Conservation (phyloP, 1,140 invertebrate genomes). For the Bombus ignitus region DNA sequence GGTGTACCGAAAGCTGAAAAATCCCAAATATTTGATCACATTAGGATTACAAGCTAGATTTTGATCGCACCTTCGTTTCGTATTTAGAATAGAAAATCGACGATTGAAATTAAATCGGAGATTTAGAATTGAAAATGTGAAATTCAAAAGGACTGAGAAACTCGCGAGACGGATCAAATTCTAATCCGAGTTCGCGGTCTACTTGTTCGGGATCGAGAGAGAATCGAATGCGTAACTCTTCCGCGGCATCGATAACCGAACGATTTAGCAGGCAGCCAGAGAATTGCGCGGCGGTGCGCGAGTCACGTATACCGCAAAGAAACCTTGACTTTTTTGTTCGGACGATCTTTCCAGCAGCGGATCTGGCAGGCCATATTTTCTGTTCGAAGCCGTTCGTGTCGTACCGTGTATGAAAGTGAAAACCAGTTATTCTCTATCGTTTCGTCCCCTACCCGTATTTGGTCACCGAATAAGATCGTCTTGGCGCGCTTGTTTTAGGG, state of each 20-base stretch:
- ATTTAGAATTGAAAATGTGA: neutral
- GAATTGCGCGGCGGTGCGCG: slow-evolving; percentile 10
- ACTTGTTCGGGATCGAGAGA: neutral
- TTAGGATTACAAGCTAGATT: neutral
- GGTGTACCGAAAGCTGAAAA: neutral
- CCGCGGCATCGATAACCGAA: slow-evolving; percentile 14
- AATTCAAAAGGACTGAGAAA: neutral
- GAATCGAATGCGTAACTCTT: neutral
- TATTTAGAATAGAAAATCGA: neutral
- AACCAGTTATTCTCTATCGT: slow-evolving; percentile 65
- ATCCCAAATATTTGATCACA: neutral
- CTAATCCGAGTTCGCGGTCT: neutral
- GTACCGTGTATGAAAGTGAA: slow-evolving; percentile 58
- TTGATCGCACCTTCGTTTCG: neutral
- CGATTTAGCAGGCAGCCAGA: slow-evolving; percentile 5
- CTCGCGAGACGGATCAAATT: neutral
- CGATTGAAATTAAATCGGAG: too few relatives aligned
- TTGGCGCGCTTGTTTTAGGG: slow-evolving; percentile 34
- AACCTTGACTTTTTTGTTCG: slow-evolving; percentile 47
- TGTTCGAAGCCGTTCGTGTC: slow-evolving; percentile 16
- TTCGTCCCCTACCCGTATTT: slow-evolving; percentile 58
- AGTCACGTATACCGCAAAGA: slow-evolving; percentile 45
- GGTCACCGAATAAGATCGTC: slow-evolving; percentile 51
- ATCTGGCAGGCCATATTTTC: slow-evolving; percentile 56
- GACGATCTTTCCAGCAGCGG: slow-evolving; percentile 43